Evolutionary conservation across 2,113 vertebrate species (phyloP).

Genomic region (Cercopithecus mona): DNA sequence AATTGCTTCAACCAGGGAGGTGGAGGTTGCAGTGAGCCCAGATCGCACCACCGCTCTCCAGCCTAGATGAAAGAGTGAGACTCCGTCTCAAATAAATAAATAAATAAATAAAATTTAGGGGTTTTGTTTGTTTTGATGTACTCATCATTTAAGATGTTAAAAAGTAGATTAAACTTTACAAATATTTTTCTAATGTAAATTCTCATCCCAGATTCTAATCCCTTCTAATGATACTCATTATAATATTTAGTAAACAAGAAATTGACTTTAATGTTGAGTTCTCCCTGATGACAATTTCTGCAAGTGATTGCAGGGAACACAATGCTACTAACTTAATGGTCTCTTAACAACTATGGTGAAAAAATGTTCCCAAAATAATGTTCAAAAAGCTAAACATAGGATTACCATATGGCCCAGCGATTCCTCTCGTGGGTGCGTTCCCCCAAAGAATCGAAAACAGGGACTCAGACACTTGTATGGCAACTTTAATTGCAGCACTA

Average conservation of each 20-base stretch:
- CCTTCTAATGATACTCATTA: not conserved
- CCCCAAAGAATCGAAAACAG: not conserved
- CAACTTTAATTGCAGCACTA: not conserved
- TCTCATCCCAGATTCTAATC: slow-evolving; percentile 13
- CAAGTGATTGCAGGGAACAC: not conserved
- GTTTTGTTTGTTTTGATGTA: not conserved
- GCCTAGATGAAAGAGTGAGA: no score
- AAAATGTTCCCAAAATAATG: not conserved
- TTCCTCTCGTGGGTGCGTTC: not conserved
- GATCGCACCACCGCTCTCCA: no score
- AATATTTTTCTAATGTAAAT: slow-evolving; percentile 15
- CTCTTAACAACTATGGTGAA: not conserved
- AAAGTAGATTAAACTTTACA: slow-evolving; percentile 14
- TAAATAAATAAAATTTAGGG: not conserved
- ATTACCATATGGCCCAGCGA: not conserved
- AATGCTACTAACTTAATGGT: not conserved
- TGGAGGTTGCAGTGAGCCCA: no score
- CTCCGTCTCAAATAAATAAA: no score
- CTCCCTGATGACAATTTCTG: slow-evolving; percentile 11
- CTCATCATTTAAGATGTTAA: not conserved
- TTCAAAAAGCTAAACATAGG: not conserved
- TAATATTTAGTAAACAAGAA: slow-evolving; percentile 46
- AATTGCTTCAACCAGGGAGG: no score
- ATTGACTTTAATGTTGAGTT: not conserved
- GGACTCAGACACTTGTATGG: not conserved